Conservation (phyloP, 2,797 vertebrate species). For the Alouatta caraya region DNA sequence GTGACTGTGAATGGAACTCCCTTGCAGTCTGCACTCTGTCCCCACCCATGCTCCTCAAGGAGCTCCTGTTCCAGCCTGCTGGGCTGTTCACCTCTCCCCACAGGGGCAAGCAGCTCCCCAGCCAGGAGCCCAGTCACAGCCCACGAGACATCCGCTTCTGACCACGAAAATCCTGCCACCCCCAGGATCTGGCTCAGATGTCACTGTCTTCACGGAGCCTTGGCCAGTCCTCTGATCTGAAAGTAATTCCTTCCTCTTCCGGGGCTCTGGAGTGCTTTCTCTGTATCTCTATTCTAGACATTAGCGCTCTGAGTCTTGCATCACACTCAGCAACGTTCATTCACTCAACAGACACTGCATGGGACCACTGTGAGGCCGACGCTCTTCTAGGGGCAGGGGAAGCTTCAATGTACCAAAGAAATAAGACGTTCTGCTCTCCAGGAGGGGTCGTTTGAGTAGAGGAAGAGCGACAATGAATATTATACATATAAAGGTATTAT, state of each 20-base stretch:
- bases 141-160: background rate
- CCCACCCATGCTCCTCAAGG: fast-evolving
- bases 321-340: background rate
- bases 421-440: background rate
- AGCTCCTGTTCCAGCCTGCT: background rate
- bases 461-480: background rate
- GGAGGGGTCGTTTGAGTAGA: background rate
- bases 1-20: background rate
- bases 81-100: background rate
- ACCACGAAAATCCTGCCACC: background rate
- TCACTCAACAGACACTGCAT: background rate
- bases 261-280: background rate
- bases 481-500: background rate
- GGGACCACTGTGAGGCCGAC: background rate
- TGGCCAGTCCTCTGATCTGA: background rate
- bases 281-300: background rate
- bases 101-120: background rate
- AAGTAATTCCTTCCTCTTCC: background rate
- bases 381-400: background rate
- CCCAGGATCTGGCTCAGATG: background rate
- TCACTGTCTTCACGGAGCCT: background rate
- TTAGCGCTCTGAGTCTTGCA: background rate
- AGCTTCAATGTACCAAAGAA: background rate
- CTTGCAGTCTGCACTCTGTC: background rate
- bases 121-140: fast-evolving